Conservation (phyloP, 2,113 vertebrate species). For the Brienomyrus longianalis region DNA sequence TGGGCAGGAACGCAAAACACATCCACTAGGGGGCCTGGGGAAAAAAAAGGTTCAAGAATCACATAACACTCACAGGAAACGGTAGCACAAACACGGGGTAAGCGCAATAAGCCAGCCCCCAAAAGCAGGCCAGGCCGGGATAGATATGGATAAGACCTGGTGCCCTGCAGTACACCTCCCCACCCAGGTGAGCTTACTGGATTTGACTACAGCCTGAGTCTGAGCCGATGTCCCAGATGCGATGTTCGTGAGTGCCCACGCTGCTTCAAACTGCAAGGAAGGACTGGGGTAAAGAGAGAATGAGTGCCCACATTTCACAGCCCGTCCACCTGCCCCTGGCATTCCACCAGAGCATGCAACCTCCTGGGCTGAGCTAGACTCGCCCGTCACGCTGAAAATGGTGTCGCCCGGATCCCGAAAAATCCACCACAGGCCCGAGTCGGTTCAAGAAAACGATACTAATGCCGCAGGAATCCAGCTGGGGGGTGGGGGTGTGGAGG, state of each 20-base stretch:
- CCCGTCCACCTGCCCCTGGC: not conserved
- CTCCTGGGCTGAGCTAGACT: not conserved
- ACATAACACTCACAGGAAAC: no score
- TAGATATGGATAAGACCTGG: not conserved
- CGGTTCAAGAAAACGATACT: not conserved
- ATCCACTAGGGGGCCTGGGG: not conserved
- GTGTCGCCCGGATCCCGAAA: not conserved
- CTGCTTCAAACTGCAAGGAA: conserved; percentile 28
- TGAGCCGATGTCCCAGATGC: conserved; percentile 27
- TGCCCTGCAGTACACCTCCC: not conserved
- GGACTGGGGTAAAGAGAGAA: conserved; percentile 17
- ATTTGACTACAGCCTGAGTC: conserved; percentile 29
- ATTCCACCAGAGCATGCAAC: not conserved
- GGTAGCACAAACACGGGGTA: not conserved
- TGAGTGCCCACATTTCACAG: not conserved
- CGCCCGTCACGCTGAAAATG: not conserved
- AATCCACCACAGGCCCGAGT: not conserved
- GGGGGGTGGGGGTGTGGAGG: not conserved
- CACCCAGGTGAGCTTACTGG: conserved; percentile 11
- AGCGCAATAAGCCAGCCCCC: not conserved
- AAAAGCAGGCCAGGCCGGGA: not conserved
- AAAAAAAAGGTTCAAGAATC: not conserved
- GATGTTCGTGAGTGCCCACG: conserved; percentile 30
- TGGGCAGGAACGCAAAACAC: not conserved
- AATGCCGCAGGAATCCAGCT: not conserved